phyloP scores from a whole-genome alignment of 2,888 invertebrate species.

The Apodemia mormo region DNA sequence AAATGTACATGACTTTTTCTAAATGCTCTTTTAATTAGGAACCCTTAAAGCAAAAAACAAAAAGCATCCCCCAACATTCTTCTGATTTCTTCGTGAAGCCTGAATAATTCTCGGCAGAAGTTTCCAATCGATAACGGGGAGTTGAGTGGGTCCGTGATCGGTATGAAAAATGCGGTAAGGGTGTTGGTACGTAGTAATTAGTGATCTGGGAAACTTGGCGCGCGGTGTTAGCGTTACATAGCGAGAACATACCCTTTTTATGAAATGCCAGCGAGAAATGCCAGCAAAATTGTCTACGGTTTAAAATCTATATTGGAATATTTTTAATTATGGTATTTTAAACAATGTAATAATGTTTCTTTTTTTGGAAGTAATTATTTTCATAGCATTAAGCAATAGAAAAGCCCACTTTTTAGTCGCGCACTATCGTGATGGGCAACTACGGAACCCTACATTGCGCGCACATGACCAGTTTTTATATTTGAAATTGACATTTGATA shows the following conservation, averaged over 20 bases:
- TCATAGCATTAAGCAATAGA: too few relatives aligned
- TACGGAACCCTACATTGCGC: too few relatives aligned
- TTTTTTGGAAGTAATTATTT: too few relatives aligned
- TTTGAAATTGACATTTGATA: too few relatives aligned
- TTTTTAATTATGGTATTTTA: too few relatives aligned
- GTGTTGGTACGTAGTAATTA: conserved; percentile 66
- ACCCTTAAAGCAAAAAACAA: conserved; percentile 14
- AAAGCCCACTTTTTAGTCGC: too few relatives aligned
- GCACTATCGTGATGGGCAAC: too few relatives aligned
- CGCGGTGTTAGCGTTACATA: conserved; percentile 31
- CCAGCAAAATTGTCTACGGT: not conserved
- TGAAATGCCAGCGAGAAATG: conserved; percentile 9
- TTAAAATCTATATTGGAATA: too few relatives aligned
- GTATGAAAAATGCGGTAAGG: conserved; percentile 66
- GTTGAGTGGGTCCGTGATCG: conserved; percentile 69
- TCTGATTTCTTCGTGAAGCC: conserved; percentile 44
- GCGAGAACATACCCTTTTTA: conserved; percentile 28
- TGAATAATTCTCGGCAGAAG: conserved; percentile 55
- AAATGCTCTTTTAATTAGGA: conserved; percentile 1
- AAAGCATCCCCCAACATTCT: conserved; percentile 45
- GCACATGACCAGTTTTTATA: too few relatives aligned
- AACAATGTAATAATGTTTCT: too few relatives aligned
- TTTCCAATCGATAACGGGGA: conserved; percentile 61
- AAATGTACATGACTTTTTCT: not conserved
- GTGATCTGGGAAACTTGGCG: conserved; percentile 45